These are phyloP conservation scores for Brachyptera risi DNA, from an alignment of 2,888 invertebrate genomes.

Conservation along the genomic window DNA sequence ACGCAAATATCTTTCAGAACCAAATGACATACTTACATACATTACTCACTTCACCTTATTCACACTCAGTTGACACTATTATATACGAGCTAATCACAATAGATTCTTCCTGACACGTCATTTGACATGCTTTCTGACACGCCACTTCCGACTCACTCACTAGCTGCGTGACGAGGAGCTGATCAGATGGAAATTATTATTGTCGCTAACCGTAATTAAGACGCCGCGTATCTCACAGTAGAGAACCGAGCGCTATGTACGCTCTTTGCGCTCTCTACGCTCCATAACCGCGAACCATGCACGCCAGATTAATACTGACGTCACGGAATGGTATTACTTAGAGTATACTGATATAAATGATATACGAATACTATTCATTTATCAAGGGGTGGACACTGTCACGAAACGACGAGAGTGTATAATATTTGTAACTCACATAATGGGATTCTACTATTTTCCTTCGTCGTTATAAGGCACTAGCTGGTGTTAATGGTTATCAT, in stretches of 20 bases:
- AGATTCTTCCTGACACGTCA: slow-evolving; percentile 14
- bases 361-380: background rate
- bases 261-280: too few species aligned
- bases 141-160: background rate
- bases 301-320: slow-evolving; percentile 1
- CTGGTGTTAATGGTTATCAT: too few species aligned
- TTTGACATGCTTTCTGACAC: slow-evolving; percentile 14
- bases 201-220: slow-evolving; percentile 7
- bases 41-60: too few species aligned
- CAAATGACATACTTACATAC: too few species aligned
- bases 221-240: background rate
- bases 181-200: slow-evolving; percentile 14
- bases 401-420: too few species aligned
- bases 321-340: background rate
- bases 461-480: too few species aligned
- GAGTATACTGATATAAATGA: background rate
- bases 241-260: too few species aligned
- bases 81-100: slow-evolving; percentile 22
- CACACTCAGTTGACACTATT: too few species aligned
- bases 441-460: too few species aligned
- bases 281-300: background rate
- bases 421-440: too few species aligned
- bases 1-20: too few species aligned
- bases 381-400: too few species aligned
- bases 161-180: background rate